Base-by-base conservation (phyloP, 2,888 invertebrate genomes). In the Lochmaea crataegi region DNA sequence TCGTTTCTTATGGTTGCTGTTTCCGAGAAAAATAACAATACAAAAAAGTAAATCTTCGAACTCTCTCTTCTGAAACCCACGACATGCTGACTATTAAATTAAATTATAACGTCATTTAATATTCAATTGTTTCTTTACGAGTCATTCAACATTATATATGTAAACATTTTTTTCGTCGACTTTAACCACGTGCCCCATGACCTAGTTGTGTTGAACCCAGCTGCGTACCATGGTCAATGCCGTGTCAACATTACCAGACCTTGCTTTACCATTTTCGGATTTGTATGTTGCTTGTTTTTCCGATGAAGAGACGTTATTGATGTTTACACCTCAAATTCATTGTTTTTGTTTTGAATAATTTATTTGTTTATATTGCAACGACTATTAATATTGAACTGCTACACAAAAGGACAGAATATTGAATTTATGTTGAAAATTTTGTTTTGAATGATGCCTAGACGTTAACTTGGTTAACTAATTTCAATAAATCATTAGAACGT, bases 181-280 rank as follows among this genome's bases (percentile, higher is more conserved):
- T 16, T 41, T 63, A 69, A 69, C 60, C 69, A 69, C 69, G 72
- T 68, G 72, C 68, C 63, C 72, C 72, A 68, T 72, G 72, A 72
- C 72, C 72, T 65, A 72, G 68, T 72, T 72, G 65, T 57, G 32
- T 61, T 68, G 68, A 72, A 72, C 65, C 65, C 68, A 68, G 68
- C 65, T 57, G 72, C 56, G 61, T 42, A 16, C 61, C 61, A 69
- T 69, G 69, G 69, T 69, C 69, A 69, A 63, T 69, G 63, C 63
- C 69, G 63, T 61, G 53, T 69, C 63, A 69, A 63, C 61, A 41
- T 22, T 42, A 16, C 63, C 53, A 53, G 56, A 69, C 69, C 69
- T 69, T 69, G 69, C 64, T 69, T 69, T 63, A 56, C 69, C 63
- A 18, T 69, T 63, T 69, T 53, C 16, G 63, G 53, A 68, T 53